Base-by-base conservation (phyloP, 2,797 vertebrate species). In the Lycodopsis pacificus region DNA sequence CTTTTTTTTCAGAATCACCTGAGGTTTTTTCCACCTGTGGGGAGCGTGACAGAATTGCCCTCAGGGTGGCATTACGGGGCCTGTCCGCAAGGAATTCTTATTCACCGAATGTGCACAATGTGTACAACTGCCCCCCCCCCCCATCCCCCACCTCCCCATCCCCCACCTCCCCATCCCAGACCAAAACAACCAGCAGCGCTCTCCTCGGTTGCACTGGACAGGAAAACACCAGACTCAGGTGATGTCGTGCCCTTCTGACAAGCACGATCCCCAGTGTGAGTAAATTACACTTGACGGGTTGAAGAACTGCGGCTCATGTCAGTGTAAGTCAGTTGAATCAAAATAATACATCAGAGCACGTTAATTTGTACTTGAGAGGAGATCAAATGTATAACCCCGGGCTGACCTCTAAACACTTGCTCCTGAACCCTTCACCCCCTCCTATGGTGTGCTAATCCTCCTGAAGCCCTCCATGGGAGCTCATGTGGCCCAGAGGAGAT, bases 351-450 rank as follows among this genome's bases (percentile, higher is more conserved):
- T 82, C 79, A 83, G 76, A 65, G 74, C 75, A 89, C 74, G 80
- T 88, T 89, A 62, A 89, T 86, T 79, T 79, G 73, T 73, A 77
- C 77, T 66, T 40, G 67, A 76, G 81, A 75, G 78, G 78, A 87
- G 87, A 91, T 91, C 87, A 91, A 90, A 93, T 93, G 76, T 76
- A 44, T 81, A 79, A 91, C 87, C 90, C 66, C 62, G 7, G 67
- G 48, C 74, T 91, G 90, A 92, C 85, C 91, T 85, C 88, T 82
- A 80, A 90, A 89, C 92, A 91, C 92, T 88, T 92, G 78, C 81
- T 88, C 65, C 77, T 85, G 89, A 92, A 88, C 85, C 85, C 77
- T 84, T 85, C 66, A 68, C 63, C 73, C 86, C 82, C 84, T 81
- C 84, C 71, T 86, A 88, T 83, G 86, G 82, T 83, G 86, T 81